Evolutionary conservation across 2,797 vertebrate species (phyloP), one percentile per base, ranked within the genome.

Genomic region (Chloroceryle amazona): DNA sequence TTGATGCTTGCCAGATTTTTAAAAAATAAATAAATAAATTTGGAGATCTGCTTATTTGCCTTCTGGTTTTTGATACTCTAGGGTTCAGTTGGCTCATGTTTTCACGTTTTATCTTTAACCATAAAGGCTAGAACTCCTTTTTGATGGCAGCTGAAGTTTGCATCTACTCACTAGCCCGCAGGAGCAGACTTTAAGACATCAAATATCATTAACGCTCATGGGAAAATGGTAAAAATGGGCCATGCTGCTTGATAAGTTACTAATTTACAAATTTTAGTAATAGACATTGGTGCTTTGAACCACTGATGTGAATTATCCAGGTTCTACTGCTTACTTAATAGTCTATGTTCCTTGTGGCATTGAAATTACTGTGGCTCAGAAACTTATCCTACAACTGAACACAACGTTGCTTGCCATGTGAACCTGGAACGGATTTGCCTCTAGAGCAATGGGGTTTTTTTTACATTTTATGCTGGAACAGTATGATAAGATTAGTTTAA

Each of bases 261-360:
- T 96, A 78, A 97, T 96, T 96, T 95, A 95, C 94, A 96, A 96
- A 96, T 91, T 81, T 72, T 81, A 62, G 75, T 95, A 93, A 75
- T 60, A 96, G 89, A 47, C 94, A 91, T 93, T 39, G 63, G 54
- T 39, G 68, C 89, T 97, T 96, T 96, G 92, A 96, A 92, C 87
- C 87, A 65, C 52, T 58, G 47, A 74, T 88, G 89, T 87, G 95
- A 96, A 96, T 93, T 95, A 95, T 46, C 92, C 85, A 88, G 93
- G 93, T 95, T 96, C 82, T 93, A 58, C 92, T 76, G 52, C 90
- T 91, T 96, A 86, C 46, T 94, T 94, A 94, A 92, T 82, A 92
- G 79, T 52, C 68, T 54, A 1, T 55, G 54, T 61, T 97, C 65
- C 65, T 82, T 93, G 84, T 89, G 90, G 90, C 88, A 90, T 39